Evolutionary conservation across 1,140 invertebrate genomes (phyloP).

Genomic region (Magallana angulata): DNA sequence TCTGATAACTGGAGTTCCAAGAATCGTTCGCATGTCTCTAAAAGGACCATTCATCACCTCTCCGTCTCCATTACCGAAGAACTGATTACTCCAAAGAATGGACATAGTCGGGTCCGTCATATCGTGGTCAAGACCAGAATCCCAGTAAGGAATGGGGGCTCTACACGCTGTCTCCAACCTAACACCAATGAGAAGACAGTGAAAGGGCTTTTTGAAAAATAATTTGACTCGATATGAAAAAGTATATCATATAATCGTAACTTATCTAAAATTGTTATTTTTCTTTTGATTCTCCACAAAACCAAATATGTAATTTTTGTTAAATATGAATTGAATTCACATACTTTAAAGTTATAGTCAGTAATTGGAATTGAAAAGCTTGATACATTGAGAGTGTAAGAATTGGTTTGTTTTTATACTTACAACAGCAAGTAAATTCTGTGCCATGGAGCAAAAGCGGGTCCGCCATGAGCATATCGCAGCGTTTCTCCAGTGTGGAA

Average conservation of each 20-base stretch:
- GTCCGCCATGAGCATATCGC: not conserved
- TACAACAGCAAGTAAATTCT: slow-evolving; percentile 6
- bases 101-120: slow-evolving; percentile 75
- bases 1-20: slow-evolving; percentile 58
- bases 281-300: too few species aligned
- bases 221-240: not conserved
- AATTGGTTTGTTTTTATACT: not conserved
- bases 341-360: too few species aligned
- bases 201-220: not conserved
- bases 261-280: too few species aligned
- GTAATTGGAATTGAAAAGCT: too few species aligned
- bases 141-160: slow-evolving; percentile 79
- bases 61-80: slow-evolving; percentile 79
- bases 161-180: slow-evolving; percentile 69
- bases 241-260: too few species aligned
- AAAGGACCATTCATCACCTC: slow-evolving; percentile 77
- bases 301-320: too few species aligned
- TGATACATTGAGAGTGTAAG: too few species aligned
- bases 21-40: slow-evolving; percentile 57
- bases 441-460: not conserved
- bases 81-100: slow-evolving; percentile 74
- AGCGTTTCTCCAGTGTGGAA: not conserved
- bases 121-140: slow-evolving; percentile 74
- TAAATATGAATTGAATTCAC: too few species aligned
- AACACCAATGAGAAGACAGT: slow-evolving; percentile 4